Conservation (phyloP, 2,888 invertebrate genomes). For the Gryllus longicercus region DNA sequence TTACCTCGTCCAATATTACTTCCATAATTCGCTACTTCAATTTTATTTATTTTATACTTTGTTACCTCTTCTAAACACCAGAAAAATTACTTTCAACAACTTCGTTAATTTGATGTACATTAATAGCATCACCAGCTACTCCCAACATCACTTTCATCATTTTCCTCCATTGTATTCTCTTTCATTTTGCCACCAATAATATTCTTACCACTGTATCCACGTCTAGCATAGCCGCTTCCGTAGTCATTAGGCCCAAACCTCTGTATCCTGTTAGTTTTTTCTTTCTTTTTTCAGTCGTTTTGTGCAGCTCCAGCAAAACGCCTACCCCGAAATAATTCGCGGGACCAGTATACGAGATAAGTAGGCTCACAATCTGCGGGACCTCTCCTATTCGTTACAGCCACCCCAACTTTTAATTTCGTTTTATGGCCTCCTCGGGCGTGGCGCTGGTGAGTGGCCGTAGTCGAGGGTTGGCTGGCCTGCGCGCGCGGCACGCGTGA, state of each 20-base stretch:
- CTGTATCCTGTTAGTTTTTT: not conserved
- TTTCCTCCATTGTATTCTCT: not conserved
- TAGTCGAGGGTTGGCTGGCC: not conserved
- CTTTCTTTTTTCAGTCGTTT: not conserved
- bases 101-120: no score
- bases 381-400: not conserved
- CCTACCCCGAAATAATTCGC: not conserved
- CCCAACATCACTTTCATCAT: no score
- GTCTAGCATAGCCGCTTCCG: no score
- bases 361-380: constrained; percentile 1
- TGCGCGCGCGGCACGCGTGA: not conserved
- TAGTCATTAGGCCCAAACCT: not conserved
- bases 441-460: not conserved
- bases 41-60: no score
- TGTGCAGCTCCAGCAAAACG: not conserved
- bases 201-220: not conserved
- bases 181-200: not conserved
- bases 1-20: no score
- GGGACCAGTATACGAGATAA: not conserved
- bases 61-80: no score
- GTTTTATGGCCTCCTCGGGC: not conserved
- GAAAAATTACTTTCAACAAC: no score
- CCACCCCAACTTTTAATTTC: constrained; percentile 2
- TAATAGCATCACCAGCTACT: no score
- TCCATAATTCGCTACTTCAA: no score